A percentile compares a stretch with the other conserved stretches of the same genome.
Evolutionary conservation across 2,113 vertebrate genomes (phyloP).

Genomic region (Eulacestoma nigropectus): DNA sequence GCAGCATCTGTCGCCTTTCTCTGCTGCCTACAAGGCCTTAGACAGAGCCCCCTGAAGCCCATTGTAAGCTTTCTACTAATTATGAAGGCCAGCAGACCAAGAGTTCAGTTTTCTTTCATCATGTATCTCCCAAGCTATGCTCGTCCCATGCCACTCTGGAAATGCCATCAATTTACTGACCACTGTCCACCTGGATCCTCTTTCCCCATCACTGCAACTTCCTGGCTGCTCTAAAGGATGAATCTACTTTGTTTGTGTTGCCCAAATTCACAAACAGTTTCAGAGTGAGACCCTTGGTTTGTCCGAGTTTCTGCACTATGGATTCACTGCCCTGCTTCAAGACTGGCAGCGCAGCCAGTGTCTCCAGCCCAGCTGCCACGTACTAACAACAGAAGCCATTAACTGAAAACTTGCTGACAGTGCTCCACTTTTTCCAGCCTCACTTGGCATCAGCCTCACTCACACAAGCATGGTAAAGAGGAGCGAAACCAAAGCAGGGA

Average conservation of each 20-base stretch:
- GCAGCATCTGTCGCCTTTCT: background rate
- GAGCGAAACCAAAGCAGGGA: background rate
- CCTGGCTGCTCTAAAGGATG: background rate
- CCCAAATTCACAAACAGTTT: background rate
- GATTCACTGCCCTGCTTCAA: background rate
- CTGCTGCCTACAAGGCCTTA: background rate
- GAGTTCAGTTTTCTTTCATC: background rate
- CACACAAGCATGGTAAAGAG: background rate
- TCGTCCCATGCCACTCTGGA: background rate
- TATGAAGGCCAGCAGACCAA: background rate
- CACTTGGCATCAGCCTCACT: background rate
- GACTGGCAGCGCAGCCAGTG: background rate
- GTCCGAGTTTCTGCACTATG: background rate
- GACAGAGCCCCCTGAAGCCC: background rate
- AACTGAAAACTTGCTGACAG: background rate
- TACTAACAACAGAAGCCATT: background rate
- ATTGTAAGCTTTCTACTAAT: background rate
- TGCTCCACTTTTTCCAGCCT: background rate
- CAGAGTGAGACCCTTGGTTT: background rate
- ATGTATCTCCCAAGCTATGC: background rate
- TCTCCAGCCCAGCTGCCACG: background rate
- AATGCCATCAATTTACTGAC: background rate
- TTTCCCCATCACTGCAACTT: background rate
- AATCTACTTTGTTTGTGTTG: background rate
- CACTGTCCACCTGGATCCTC: background rate